phyloP scores from a whole-genome alignment of 53 echinoderm and acorn worm genomes.

The Antedon mediterranea region DNA sequence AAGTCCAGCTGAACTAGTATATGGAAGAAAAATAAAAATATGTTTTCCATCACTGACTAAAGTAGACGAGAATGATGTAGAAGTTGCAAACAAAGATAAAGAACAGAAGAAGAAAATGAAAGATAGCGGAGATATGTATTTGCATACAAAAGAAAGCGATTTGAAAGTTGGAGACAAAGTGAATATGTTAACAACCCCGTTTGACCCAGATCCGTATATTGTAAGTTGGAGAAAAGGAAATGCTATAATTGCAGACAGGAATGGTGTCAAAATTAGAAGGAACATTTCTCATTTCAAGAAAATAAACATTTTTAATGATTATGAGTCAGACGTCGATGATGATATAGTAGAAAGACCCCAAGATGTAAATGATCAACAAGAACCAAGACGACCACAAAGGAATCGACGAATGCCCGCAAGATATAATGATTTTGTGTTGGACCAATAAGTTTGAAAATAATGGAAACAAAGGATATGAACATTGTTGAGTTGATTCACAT shows the following conservation, averaged over 20 bases:
- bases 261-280: slow-evolving; percentile 11
- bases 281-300: slow-evolving; percentile 47
- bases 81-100: neutral
- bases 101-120: neutral
- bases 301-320: neutral
- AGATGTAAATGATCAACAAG: no score
- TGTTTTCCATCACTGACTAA: neutral
- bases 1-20: slow-evolving; percentile 9
- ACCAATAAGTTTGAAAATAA: no score
- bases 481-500: no score
- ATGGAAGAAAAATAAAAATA: slow-evolving; percentile 18
- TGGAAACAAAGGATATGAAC: no score
- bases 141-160: slow-evolving; percentile 17
- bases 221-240: slow-evolving; percentile 27
- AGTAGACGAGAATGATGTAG: neutral
- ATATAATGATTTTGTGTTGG: no score
- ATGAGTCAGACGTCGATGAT: no score
- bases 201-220: slow-evolving; percentile 35
- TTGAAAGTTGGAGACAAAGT: slow-evolving; percentile 32
- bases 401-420: no score
- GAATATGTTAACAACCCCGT: slow-evolving; percentile 21
- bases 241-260: slow-evolving; percentile 20
- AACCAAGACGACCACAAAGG: no score
- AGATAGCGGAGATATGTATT: neutral
- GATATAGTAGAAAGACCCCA: no score